Conservation (phyloP, 2,113 vertebrate species). For the Lophius piscatorius region DNA sequence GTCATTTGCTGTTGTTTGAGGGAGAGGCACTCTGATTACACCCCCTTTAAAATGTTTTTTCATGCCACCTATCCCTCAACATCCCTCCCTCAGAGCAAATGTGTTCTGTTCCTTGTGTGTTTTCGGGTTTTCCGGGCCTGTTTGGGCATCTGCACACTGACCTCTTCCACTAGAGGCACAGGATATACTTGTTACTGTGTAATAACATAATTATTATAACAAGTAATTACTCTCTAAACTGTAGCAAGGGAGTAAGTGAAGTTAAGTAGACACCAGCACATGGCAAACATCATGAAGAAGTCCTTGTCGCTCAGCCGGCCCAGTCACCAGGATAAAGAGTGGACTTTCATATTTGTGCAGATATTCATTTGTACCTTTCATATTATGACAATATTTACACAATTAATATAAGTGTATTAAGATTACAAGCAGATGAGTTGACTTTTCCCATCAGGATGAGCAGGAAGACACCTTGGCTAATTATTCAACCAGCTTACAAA, state of each 20-base stretch:
- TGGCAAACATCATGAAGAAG: neutral
- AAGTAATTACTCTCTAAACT: constrained; percentile 2
- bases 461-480: too few relatives aligned
- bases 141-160: constrained; percentile 21
- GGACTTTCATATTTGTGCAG: too few relatives aligned
- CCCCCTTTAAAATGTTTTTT: constrained; percentile 20
- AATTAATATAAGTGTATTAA: too few relatives aligned
- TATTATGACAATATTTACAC: too few relatives aligned
- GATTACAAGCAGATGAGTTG: too few relatives aligned
- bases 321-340: too few relatives aligned
- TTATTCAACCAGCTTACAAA: too few relatives aligned
- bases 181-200: neutral
- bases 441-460: too few relatives aligned
- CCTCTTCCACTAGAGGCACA: constrained; percentile 19
- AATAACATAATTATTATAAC: neutral
- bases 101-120: constrained; percentile 22
- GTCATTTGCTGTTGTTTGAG: constrained; percentile 28
- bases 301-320: too few relatives aligned
- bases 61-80: constrained; percentile 37
- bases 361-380: too few relatives aligned
- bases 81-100: constrained; percentile 23
- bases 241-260: constrained; percentile 2
- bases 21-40: constrained; percentile 22
- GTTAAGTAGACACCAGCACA: neutral
- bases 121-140: neutral